phyloP scores from a whole-genome alignment of 2,888 invertebrate species.

The Hirtodrosophila histrioides region DNA sequence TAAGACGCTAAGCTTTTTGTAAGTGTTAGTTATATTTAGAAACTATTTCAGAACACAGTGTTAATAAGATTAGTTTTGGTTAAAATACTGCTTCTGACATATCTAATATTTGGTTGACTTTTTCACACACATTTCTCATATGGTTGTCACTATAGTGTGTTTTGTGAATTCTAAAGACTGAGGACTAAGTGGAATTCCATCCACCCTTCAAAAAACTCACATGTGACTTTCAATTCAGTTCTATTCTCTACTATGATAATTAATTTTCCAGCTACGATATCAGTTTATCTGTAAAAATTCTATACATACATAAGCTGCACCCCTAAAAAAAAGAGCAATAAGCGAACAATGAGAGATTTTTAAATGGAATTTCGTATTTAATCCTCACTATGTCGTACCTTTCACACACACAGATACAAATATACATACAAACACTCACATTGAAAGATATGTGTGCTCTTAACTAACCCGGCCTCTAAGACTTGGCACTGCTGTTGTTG shows the following conservation, averaged over 20 bases:
- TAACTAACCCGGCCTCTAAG: constrained; percentile 72
- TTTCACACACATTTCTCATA: constrained; percentile 26
- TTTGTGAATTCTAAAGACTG: constrained; percentile 27
- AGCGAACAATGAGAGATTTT: constrained; percentile 74
- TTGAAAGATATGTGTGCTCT: constrained; percentile 52
- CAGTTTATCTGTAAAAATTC: constrained; percentile 69
- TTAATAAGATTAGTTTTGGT: no score
- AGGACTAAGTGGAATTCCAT: constrained; percentile 33
- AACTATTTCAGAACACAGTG: no score
- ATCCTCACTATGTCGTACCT: constrained; percentile 75
- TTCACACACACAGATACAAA: constrained; percentile 54
- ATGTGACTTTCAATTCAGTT: constrained; percentile 34
- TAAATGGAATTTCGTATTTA: constrained; percentile 77
- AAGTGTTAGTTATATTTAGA: no score
- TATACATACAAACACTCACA: not conserved
- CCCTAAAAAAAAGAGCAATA: constrained; percentile 71
- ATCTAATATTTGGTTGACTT: constrained; percentile 4
- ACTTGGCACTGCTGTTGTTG: constrained; percentile 68
- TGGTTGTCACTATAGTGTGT: constrained; percentile 16
- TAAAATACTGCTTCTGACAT: not conserved
- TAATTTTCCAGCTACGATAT: constrained; percentile 73
- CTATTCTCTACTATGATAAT: constrained; percentile 60
- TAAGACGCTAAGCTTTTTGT: not conserved
- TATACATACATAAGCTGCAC: constrained; percentile 63
- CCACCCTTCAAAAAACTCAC: constrained; percentile 25